Conservation (phyloP, 2,888 invertebrate genomes). For the Callimorpha dominula region DNA sequence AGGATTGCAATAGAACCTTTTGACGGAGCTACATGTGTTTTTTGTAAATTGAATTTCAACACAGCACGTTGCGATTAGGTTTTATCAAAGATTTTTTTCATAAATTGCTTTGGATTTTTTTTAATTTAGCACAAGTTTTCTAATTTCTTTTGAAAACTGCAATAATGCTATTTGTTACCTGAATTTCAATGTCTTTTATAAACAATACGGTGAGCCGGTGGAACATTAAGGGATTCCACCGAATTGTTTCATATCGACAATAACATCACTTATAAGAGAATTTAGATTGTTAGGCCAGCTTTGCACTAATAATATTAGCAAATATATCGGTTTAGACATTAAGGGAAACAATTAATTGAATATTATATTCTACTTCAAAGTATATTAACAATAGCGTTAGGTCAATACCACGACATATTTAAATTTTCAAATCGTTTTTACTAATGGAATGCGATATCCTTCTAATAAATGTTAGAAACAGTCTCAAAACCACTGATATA, state of each 20-base stretch:
- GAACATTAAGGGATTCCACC: background rate
- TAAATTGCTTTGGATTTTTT: too few species aligned
- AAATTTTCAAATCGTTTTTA: background rate
- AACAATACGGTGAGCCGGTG: background rate
- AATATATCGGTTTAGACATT: background rate
- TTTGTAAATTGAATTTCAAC: too few species aligned
- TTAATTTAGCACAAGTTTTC: too few species aligned
- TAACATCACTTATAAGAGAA: background rate
- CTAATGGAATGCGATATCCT: background rate
- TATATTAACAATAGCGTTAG: background rate
- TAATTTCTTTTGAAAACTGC: too few species aligned
- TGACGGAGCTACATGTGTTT: too few species aligned
- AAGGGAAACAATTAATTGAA: background rate
- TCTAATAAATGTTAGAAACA: too few species aligned
- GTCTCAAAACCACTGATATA: too few species aligned
- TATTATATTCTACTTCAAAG: background rate
- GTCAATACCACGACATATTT: background rate
- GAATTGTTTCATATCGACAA: background rate
- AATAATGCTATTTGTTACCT: too few species aligned
- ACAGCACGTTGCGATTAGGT: too few species aligned
- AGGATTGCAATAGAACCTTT: too few species aligned
- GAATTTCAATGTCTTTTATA: background rate
- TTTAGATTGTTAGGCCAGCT: background rate
- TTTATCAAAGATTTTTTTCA: background rate
- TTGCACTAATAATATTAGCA: background rate